Evolutionary conservation across 2,888 invertebrate genomes (phyloP), one percentile per base, ranked within the genome.

Genomic region (Pachymerium ferrugineum): DNA sequence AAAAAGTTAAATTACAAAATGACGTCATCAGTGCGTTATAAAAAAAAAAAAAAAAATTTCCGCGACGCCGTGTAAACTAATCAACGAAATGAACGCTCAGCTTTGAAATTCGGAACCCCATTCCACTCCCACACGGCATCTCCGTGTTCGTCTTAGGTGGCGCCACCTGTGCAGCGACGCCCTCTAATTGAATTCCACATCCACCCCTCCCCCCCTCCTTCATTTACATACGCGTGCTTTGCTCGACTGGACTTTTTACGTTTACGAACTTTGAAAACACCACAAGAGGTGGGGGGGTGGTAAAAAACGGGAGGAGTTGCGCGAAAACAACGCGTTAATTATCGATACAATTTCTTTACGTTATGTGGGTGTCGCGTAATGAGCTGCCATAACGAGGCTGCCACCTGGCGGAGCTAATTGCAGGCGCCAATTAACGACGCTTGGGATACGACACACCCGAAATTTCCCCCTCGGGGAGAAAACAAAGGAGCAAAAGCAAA

Each of bases 391-490:
- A 38, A 38, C 38, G 38, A 38, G 38, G 38, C 38, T 38, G 38
- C 38, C 38, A 54, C 54, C 54, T 54, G 54, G 54, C 54, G 54
- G 54, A 54, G 54, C 54, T 54, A 54, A 54, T 54, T 54, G 54
- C 54, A 54, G 4, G 54, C 54, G 25, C 54, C 54, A 54, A 54
- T 54, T 54, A 54, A 54, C 54, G 54, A 25, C 14, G 25, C 28
- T 14, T 14, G 25, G 25, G 1, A 1, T 25, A 22, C 5, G 10
- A 19, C 19, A 19, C 47, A 22, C 25, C 54, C 54, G 12, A 22
- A 22, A 22, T 4, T 22, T 25, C 14, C 54, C 25, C 1, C n/a
- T n/a, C n/a, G n/a, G 54, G 14, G 54, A 12, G 25, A 38, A 38
- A 38, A 38, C 38, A 38, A 38, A 38, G 12, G 33, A 33, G 38